Evolutionary conservation across 2,888 invertebrate species (phyloP), one percentile per base, ranked within the genome.

Genomic region (Melinaea marsaeus): DNA sequence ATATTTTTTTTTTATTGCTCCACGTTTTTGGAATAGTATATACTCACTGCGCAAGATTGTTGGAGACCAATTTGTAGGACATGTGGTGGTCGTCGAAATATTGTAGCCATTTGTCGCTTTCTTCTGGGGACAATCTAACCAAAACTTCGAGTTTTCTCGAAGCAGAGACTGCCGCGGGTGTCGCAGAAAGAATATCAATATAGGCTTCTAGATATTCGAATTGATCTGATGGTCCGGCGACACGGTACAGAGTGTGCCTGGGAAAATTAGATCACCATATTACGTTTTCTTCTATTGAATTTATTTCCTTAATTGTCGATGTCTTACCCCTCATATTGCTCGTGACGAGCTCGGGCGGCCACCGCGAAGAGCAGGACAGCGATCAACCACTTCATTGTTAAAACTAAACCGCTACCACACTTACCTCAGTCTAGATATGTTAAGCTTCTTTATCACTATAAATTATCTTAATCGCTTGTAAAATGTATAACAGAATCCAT

Each of bases 281-380:
- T 2, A 51, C 32, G 32, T 3, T 51, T 51, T 32, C 2, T 32
- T 9, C 42, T 42, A 42, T 42, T 42, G 9, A 42, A 42, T 42
- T 37, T 7, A 37, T 37, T 37, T 37, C 4, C 37, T 37, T 37
- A 4, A 37, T 2, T 42, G 11, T 42, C 9, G 11, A 9, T 42
- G 42, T 9, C 42, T 79, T 75, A 88, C 89, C 87, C 86, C 74
- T 90, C 89, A 83, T 90, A 88, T 80, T 85, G 81, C 55, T 88
- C 86, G 69, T 88, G 89, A 58, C 78, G 75, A 37, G 79, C 86
- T 35, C 83, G 76, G 6, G 76, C 84, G 4, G 76, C 71, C 22
- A 75, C 77, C 45, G 74, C 74, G 11, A 80, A 67, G 58, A 86
- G 68, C 33, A 83, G 70, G 68, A 71, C 79, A 48, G 79, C 70